These are phyloP conservation scores for Odocoileus hemionus DNA, from an alignment of 2,113 vertebrate species.

Conservation along the genomic window DNA sequence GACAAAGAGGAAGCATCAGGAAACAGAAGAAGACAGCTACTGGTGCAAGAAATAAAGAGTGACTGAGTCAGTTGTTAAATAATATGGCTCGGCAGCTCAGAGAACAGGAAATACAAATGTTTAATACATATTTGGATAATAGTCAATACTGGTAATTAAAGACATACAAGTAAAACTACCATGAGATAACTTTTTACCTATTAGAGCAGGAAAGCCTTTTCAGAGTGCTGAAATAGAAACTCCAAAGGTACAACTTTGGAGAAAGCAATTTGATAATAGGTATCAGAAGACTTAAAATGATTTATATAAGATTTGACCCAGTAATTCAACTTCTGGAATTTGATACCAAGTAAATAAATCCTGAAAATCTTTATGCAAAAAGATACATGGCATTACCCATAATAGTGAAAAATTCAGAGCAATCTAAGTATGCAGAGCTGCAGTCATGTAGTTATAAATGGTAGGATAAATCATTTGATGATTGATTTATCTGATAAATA, in stretches of 20 bases:
- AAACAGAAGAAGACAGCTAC: neutral
- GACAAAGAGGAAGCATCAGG: neutral
- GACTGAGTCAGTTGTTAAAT: neutral
- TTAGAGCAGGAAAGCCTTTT: neutral
- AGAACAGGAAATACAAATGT: neutral
- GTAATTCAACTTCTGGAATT: neutral
- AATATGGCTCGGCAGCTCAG: neutral
- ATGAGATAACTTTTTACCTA: neutral
- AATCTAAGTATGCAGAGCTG: neutral
- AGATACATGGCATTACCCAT: neutral
- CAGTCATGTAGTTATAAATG: neutral
- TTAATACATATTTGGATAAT: neutral
- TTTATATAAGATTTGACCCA: neutral
- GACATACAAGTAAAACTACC: neutral
- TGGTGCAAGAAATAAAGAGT: neutral
- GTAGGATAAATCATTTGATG: neutral
- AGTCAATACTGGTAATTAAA: neutral
- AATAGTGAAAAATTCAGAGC: neutral
- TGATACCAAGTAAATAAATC: neutral
- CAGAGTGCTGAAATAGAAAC: neutral
- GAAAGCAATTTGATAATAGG: neutral
- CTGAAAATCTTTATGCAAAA: neutral
- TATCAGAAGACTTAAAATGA: neutral
- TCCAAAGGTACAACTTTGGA: neutral
- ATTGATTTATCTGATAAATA: neutral